phyloP scores from a whole-genome alignment of 92 coral and sea anemone species.

The Hydrozoanthus gracilis region DNA sequence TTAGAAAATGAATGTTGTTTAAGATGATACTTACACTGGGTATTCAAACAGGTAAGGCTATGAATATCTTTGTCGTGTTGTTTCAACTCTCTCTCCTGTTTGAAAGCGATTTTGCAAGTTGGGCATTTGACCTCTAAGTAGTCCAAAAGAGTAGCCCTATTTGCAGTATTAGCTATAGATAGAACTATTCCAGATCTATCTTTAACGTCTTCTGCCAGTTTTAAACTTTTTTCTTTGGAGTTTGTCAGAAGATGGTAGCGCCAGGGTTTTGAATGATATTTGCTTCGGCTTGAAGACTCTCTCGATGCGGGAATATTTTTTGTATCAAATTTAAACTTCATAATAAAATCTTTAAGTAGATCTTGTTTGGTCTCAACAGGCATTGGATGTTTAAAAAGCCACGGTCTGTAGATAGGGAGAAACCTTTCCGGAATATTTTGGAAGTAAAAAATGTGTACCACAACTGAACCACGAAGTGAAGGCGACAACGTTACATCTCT shows the following conservation, averaged over 20 bases:
- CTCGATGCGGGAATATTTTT: not conserved
- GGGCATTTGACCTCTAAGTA: slow-evolving; percentile 67
- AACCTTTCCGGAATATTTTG: slow-evolving; percentile 53
- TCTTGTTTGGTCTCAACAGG: slow-evolving; percentile 26
- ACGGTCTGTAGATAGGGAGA: slow-evolving; percentile 74
- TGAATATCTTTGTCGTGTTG: slow-evolving; percentile 70
- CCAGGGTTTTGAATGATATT: slow-evolving; percentile 7
- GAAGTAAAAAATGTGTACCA: slow-evolving; percentile 74
- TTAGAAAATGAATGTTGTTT: slow-evolving; percentile 69
- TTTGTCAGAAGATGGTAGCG: slow-evolving; percentile 45
- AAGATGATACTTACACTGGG: slow-evolving; percentile 56
- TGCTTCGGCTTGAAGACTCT: slow-evolving; percentile 5
- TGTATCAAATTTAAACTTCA: slow-evolving; percentile 51
- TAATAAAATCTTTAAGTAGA: slow-evolving; percentile 54
- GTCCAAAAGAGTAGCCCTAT: slow-evolving; percentile 40
- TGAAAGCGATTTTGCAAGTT: slow-evolving; percentile 66
- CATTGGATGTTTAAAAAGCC: slow-evolving; percentile 79
- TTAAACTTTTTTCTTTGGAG: slow-evolving; percentile 30
- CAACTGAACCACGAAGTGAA: slow-evolving; percentile 64
- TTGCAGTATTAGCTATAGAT: slow-evolving; percentile 8
- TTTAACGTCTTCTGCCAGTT: slow-evolving; percentile 36
- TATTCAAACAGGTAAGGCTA: slow-evolving; percentile 73
- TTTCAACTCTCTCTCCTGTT: slow-evolving; percentile 51
- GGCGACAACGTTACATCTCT: slow-evolving; percentile 72
- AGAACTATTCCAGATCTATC: slow-evolving; percentile 29